Base-by-base conservation (phyloP, 2,888 invertebrate genomes). In the Holacanthella duospinosa region DNA sequence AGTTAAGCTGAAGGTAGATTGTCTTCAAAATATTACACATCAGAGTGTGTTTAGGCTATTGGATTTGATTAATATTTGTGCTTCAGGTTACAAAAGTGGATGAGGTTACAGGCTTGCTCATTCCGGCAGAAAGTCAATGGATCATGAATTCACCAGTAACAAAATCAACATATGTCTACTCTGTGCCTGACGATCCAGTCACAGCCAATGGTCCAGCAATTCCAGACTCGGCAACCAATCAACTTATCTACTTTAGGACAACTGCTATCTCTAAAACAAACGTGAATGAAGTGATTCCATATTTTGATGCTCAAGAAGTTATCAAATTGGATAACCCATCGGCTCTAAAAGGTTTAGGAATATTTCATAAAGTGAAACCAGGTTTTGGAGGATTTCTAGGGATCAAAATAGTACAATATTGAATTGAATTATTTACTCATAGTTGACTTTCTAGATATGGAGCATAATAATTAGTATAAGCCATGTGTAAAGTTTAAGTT, bases 31-130 rank as follows among this genome's bases (percentile, higher is more conserved):
- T n/a, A n/a, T n/a, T n/a, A n/a, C n/a, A n/a, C n/a, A n/a, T n/a
- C n/a, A n/a, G n/a, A n/a, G n/a, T n/a, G n/a, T n/a, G n/a, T n/a
- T n/a, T n/a, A n/a, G n/a, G n/a, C n/a, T n/a, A n/a, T n/a, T n/a
- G n/a, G n/a, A n/a, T n/a, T n/a, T n/a, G n/a, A n/a, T n/a, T n/a
- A n/a, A n/a, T n/a, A n/a, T n/a, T n/a, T n/a, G n/a, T n/a, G n/a
- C n/a, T 29, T 19, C 26, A 64, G 61, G 64, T 61, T 1, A 44
- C 36, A 1, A 27, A 61, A 28, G 44, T 64, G 16, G 55, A 64
- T 28, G 26, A 43, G 9, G 16, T 19, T 19, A 54, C 64, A 6
- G 64, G 64, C 29, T 53, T 43, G 29, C 16, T 64, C 19, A 26
- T 55, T 2, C 28, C 29, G 0, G 53, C 36, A 9, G 53, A 29